Conservation (phyloP, 2,888 invertebrate genomes). For the Galeopsomyia nigrocyanea region DNA sequence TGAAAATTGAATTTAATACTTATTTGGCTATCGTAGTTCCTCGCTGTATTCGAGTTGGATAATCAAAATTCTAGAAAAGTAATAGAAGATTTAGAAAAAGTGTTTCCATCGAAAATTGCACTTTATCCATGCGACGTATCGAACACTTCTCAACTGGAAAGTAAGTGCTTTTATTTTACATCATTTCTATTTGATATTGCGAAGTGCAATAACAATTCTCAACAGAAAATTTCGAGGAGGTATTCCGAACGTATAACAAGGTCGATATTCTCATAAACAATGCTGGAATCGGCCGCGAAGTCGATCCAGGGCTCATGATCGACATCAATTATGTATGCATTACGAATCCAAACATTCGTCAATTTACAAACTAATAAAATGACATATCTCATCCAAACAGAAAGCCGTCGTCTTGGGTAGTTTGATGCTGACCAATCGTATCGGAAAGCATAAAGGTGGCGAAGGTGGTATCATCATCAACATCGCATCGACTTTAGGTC, state of each 20-base stretch:
- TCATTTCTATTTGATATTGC: too few relatives aligned
- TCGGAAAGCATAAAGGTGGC: conserved; percentile 68
- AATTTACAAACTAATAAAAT: too few relatives aligned
- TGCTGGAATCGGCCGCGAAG: conserved; percentile 61
- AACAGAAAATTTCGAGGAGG: conserved; percentile 60
- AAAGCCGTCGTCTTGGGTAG: conserved; percentile 65
- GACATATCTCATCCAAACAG: conserved; percentile 49
- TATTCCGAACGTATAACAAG: conserved; percentile 51
- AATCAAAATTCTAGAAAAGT: conserved; percentile 66
- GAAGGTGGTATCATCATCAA: conserved; percentile 76
- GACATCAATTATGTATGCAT: conserved; percentile 61
- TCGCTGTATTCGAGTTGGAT: conserved; percentile 65
- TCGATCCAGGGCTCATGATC: conserved; percentile 57
- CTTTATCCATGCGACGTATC: conserved; percentile 71
- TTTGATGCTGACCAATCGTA: conserved; percentile 64
- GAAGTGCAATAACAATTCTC: background rate
- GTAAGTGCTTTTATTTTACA: background rate
- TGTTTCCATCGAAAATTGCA: conserved; percentile 68
- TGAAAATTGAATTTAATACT: background rate
- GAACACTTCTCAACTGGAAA: conserved; percentile 38
- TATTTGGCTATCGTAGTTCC: conserved; percentile 48
- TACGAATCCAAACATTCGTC: background rate
- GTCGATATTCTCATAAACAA: conserved; percentile 71
- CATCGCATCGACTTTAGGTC: conserved; percentile 73
- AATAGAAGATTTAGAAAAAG: conserved; percentile 66